A percentile compares a stretch with the other conserved stretches of the same genome.
phyloP scores from a whole-genome alignment of 2,113 vertebrate genomes.

The Nicator chloris region DNA sequence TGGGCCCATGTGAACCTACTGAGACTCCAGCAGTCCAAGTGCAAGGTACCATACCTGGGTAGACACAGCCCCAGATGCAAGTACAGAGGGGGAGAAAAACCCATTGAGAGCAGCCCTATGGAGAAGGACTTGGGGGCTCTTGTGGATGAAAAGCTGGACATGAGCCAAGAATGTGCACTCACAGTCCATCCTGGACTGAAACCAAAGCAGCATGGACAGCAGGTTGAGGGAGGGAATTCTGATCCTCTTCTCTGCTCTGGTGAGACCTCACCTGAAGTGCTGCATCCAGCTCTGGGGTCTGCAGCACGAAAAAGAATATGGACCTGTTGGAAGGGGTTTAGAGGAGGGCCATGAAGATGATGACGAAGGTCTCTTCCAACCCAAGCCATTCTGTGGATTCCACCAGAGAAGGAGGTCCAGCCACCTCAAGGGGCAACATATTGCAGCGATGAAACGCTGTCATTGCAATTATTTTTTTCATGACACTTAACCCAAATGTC shows the following conservation, averaged over 20 bases:
- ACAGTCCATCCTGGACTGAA: not conserved
- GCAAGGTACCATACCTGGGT: not conserved
- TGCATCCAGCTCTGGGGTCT: not conserved
- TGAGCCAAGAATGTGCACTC: not conserved
- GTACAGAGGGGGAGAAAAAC: not conserved
- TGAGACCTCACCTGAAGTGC: not conserved
- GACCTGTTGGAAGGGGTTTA: not conserved
- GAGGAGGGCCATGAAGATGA: not conserved
- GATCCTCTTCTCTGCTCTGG: not conserved
- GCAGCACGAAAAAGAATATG: not conserved
- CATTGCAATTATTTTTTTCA: not conserved
- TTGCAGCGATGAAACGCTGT: not conserved
- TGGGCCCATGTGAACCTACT: not conserved
- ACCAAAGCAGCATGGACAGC: not conserved
- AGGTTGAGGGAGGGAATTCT: not conserved
- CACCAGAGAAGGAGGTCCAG: not conserved
- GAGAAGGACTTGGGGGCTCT: not conserved
- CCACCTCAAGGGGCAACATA: not conserved
- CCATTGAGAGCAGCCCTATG: not conserved
- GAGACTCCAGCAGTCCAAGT: too few species aligned
- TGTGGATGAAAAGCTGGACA: not conserved
- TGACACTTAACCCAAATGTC: not conserved
- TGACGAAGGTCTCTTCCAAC: not conserved
- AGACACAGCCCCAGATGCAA: accelerated
- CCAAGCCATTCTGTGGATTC: not conserved